Base-by-base conservation (phyloP, 2,113 vertebrate species). In the Platysternon megacephalum region DNA sequence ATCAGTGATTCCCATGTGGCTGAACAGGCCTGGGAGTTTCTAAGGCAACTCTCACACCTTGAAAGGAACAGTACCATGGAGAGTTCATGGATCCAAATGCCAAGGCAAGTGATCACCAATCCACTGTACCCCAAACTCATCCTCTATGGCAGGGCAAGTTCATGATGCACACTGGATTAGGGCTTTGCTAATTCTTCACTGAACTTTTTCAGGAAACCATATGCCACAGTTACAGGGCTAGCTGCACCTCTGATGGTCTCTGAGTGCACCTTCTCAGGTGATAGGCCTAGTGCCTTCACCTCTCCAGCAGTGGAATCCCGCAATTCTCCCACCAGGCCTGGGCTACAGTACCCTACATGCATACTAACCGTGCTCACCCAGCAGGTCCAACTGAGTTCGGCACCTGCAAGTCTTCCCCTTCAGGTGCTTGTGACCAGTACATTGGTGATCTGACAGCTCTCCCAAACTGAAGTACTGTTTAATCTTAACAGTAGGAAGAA, bases 401-500 rank as follows among this genome's bases (percentile, higher is more conserved):
- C 19, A 72, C n/a, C 51, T 28, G 26, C 74, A 78, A 29, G 5
- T 16, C 42, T 78, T 78, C 82, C 82, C 55, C 44, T 2, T 0
- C 12, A 26, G 58, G 22, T 6, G 6, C 32, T 21, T 21, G 78
- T 21, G 29, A 52, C 79, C 74, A 44, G 6, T 49, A 78, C 58
- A 9, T 4, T 0, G 46, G 87, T 82, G 88, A 85, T 51, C 11
- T 81, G 83, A 91, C 82, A 90, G 94, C 0, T 80, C 94, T 93
- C 79, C 48, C 51, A 84, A 87, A 83, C 82, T 88, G 21, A 44
- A 44, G 74, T 78, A 72, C 26, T 44, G 26, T 78, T 68, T 90
- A 93, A 90, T 86, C 87, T 79, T 88, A 6, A 84, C 26, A 58
- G 32, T 12, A 88, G 95, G 86, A 88, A 74, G 16, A 74, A 82